Conservation (phyloP, 2,888 invertebrate genomes). For the Chironomus tentans region DNA sequence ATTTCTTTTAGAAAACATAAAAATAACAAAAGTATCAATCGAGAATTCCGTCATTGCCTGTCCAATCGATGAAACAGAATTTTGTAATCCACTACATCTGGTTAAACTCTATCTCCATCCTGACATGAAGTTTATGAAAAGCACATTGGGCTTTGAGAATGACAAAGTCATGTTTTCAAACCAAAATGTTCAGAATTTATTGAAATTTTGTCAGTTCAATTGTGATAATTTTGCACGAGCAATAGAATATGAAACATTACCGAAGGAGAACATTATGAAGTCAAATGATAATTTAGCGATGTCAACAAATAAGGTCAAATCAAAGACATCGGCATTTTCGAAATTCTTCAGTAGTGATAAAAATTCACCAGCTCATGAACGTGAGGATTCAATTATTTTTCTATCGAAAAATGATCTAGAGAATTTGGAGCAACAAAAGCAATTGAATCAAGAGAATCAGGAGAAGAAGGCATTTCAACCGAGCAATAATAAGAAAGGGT, state of each 20-base stretch:
- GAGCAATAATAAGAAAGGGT: conserved; percentile 29
- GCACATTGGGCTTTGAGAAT: conserved; percentile 39
- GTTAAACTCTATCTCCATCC: conserved; percentile 44
- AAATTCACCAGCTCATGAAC: conserved; percentile 45
- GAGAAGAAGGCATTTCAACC: conserved; percentile 35
- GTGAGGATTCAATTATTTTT: conserved; percentile 58
- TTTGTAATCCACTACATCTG: conserved; percentile 44
- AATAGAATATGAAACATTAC: conserved; percentile 40
- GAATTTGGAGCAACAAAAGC: conserved; percentile 50
- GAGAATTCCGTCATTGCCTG: conserved; percentile 45
- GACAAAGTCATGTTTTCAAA: conserved; percentile 42
- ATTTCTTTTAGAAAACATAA: conserved; percentile 37
- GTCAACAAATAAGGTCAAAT: conserved; percentile 40
- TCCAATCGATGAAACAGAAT: conserved; percentile 44
- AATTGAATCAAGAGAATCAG: conserved; percentile 42
- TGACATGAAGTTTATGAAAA: conserved; percentile 39
- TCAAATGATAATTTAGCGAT: conserved; percentile 21
- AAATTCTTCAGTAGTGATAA: conserved; percentile 40
- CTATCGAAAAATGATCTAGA: conserved; percentile 56
- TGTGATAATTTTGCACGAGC: conserved; percentile 39
- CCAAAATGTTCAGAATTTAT: conserved; percentile 41
- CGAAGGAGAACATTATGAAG: conserved; percentile 36
- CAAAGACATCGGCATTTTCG: conserved; percentile 37
- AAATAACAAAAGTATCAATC: conserved; percentile 36
- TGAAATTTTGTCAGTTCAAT: conserved; percentile 42